Conservation (phyloP, 2,797 vertebrate genomes). For the Tragelaphus eurycerus region DNA sequence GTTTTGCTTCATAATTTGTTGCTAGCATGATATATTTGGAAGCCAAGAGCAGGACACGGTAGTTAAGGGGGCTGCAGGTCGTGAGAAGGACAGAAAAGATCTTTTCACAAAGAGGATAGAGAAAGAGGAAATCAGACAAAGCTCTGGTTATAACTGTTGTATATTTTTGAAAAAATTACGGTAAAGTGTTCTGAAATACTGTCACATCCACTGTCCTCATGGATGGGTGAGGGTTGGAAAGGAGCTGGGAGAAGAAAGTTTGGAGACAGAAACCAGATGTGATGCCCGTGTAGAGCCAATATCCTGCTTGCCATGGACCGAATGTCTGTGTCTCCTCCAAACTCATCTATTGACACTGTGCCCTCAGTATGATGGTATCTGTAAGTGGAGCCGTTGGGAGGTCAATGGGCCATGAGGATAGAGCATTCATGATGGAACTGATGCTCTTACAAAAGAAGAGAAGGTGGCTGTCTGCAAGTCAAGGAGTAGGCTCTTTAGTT, state of each 20-base stretch:
- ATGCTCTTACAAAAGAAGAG: background rate
- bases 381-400: rapidly evolving
- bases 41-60: background rate
- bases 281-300: background rate
- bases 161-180: background rate
- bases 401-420: too few relatives aligned
- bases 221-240: background rate
- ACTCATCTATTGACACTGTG: background rate
- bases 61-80: background rate
- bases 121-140: background rate
- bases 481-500: background rate
- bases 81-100: background rate
- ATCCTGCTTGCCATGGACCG: background rate
- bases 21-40: background rate
- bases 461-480: background rate
- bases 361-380: background rate
- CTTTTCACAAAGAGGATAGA: background rate
- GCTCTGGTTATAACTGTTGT: background rate
- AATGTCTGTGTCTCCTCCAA: background rate
- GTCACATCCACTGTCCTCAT: background rate
- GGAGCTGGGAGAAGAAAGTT: background rate
- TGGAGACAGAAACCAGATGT: background rate
- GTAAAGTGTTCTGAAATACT: background rate
- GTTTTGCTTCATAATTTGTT: background rate
- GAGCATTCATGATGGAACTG: background rate